These are phyloP conservation scores for Anoplophora glabripennis DNA, from an alignment of 1,140 invertebrate species.

Conservation along the genomic window DNA sequence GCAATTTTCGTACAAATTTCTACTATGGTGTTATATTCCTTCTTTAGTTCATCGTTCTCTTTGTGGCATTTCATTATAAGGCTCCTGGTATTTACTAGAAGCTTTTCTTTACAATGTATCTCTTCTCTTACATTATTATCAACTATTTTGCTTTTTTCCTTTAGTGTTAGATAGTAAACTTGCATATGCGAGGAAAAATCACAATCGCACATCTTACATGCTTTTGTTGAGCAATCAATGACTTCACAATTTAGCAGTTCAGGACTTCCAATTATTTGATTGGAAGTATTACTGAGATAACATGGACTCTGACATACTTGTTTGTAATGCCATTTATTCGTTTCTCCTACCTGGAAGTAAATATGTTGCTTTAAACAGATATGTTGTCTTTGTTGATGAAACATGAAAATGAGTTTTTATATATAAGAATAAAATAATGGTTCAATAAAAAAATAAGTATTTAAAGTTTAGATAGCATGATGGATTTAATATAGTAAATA, in stretches of 20 bases:
- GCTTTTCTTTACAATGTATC: constrained; percentile 27
- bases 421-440: too few relatives aligned
- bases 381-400: too few relatives aligned
- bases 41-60: constrained; percentile 19
- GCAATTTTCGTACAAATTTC: constrained; percentile 30
- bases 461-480: too few relatives aligned
- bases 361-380: too few relatives aligned
- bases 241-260: constrained; percentile 34
- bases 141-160: constrained; percentile 19
- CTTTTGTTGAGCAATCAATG: constrained; percentile 26
- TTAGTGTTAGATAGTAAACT: constrained; percentile 36
- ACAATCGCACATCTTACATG: constrained; percentile 35
- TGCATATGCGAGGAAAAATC: constrained; percentile 36
- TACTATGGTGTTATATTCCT: constrained; percentile 27
- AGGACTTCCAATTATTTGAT: constrained; percentile 34
- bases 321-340: constrained; percentile 37
- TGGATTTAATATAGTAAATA: too few relatives aligned
- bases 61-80: constrained; percentile 18
- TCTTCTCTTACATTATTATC: constrained; percentile 18
- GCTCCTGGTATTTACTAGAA: constrained; percentile 19
- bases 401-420: too few relatives aligned
- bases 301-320: constrained; percentile 42
- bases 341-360: too few relatives aligned
- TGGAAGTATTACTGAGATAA: constrained; percentile 29
- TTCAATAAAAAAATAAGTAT: too few relatives aligned